A percentile compares a stretch with the other conserved stretches of the same genome.
Evolutionary conservation across 1,140 invertebrate species (phyloP).

Genomic region (Dendroctonus ponderosae): DNA sequence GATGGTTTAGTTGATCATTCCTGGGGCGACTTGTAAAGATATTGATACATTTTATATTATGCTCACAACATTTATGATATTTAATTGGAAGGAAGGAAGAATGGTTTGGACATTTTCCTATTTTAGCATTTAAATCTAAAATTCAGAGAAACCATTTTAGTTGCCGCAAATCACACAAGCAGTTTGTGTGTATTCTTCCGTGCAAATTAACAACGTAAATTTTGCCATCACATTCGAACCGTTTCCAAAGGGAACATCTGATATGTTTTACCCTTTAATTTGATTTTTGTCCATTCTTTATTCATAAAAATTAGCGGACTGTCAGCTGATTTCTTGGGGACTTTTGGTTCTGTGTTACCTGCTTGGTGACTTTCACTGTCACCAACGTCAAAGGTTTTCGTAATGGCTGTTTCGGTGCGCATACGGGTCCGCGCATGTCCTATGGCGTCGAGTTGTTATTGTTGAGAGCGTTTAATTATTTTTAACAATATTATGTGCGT

Average conservation of each 20-base stretch:
- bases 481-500: conserved; percentile 51
- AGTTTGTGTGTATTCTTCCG: too few species aligned
- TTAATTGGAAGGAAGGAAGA: too few species aligned
- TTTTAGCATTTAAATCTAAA: too few species aligned
- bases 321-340: conserved; percentile 19
- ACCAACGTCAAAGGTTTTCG: conserved; percentile 37
- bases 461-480: conserved; percentile 52
- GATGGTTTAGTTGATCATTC: too few species aligned
- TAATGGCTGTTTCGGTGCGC: conserved; percentile 37
- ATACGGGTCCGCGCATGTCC: conserved; percentile 45
- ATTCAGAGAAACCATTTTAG: too few species aligned
- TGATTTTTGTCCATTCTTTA: background rate
- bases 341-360: conserved; percentile 8
- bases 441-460: conserved; percentile 54
- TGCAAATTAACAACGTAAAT: too few species aligned
- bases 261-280: background rate
- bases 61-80: too few species aligned
- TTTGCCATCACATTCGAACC: background rate
- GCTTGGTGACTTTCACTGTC: conserved; percentile 18
- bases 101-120: too few species aligned
- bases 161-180: too few species aligned
- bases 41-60: too few species aligned
- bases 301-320: too few species aligned
- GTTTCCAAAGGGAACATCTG: background rate
- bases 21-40: too few species aligned